phyloP scores from a whole-genome alignment of 2,888 invertebrate species.

The Nomada ruficornis region DNA sequence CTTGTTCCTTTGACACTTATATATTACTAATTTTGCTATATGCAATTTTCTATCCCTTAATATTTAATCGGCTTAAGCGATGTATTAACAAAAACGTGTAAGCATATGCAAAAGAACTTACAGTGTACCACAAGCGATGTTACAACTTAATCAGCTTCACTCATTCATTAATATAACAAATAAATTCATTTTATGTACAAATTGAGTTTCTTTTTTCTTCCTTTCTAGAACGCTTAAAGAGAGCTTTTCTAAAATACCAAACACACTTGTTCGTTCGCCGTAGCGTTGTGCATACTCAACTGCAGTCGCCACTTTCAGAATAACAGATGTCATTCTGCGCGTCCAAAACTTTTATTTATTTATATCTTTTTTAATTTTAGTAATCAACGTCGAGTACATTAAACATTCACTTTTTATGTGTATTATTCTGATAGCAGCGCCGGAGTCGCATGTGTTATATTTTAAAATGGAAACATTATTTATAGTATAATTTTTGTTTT shows the following conservation, averaged over 20 bases:
- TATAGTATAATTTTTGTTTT: conserved; percentile 64
- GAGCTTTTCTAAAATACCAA: conserved; percentile 58
- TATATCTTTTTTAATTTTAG: neutral
- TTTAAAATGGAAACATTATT: conserved; percentile 61
- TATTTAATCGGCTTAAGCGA: conserved; percentile 42
- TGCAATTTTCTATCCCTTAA: conserved; percentile 48
- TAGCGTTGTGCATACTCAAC: conserved; percentile 57
- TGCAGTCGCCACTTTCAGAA: conserved; percentile 41
- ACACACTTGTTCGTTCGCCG: conserved; percentile 41
- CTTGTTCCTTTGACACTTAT: conserved; percentile 49
- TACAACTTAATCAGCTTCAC: conserved; percentile 38
- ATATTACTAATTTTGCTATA: conserved; percentile 53
- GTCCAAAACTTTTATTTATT: conserved; percentile 6
- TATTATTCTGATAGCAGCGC: conserved; percentile 51
- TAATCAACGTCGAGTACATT: conserved; percentile 22
- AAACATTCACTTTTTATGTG: conserved; percentile 16
- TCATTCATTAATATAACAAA: conserved; percentile 65
- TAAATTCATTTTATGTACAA: conserved; percentile 70
- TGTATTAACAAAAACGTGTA: conserved; percentile 53
- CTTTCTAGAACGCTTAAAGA: conserved; percentile 59
- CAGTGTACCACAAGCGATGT: conserved; percentile 57
- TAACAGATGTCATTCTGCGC: conserved; percentile 16
- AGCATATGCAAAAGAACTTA: conserved; percentile 76
- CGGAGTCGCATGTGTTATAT: conserved; percentile 31
- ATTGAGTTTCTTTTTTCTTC: conserved; percentile 57